Conservation (phyloP, 1,140 invertebrate genomes). For the Drosophila simulans region DNA sequence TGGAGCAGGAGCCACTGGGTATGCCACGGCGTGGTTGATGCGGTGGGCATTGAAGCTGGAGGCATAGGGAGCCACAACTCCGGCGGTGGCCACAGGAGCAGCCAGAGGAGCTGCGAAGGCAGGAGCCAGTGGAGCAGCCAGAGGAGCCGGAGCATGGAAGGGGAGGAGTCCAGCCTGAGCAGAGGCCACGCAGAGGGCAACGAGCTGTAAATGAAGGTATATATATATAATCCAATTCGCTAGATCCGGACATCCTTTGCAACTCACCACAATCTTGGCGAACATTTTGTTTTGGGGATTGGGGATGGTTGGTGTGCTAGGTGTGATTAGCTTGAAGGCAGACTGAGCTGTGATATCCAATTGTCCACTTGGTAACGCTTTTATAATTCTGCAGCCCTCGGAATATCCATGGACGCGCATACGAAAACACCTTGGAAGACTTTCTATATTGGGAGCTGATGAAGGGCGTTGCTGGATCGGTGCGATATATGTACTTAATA, state of each 20-base stretch:
- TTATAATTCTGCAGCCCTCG: slow-evolving; percentile 65
- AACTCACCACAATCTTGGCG: slow-evolving; percentile 74
- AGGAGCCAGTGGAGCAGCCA: slow-evolving; percentile 50
- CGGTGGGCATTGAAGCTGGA: slow-evolving; percentile 87
- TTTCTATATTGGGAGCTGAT: slow-evolving; percentile 59
- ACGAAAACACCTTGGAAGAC: slow-evolving; percentile 55
- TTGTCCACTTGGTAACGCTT: slow-evolving; percentile 39
- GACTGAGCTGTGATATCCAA: slow-evolving; percentile 57
- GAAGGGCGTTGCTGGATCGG: slow-evolving; percentile 49
- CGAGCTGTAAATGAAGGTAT: slow-evolving; percentile 41
- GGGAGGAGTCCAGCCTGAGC: slow-evolving; percentile 74
- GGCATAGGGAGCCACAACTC: slow-evolving; percentile 85
- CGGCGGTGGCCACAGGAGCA: slow-evolving; percentile 62
- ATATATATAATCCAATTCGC: not conserved
- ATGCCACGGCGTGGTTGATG: slow-evolving; percentile 87
- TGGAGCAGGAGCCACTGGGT: slow-evolving; percentile 80
- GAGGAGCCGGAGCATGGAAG: slow-evolving; percentile 58
- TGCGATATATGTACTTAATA: slow-evolving; percentile 49
- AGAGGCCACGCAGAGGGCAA: slow-evolving; percentile 71
- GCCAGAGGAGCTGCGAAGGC: slow-evolving; percentile 68
- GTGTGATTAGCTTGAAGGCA: slow-evolving; percentile 60
- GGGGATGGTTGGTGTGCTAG: slow-evolving; percentile 12
- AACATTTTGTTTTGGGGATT: slow-evolving; percentile 61
- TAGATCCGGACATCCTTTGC: not conserved
- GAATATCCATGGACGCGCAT: slow-evolving; percentile 44